Evolutionary conservation across 2,888 invertebrate genomes (phyloP), one percentile per base, ranked within the genome.

Genomic region (Tetramorium bicarinatum): DNA sequence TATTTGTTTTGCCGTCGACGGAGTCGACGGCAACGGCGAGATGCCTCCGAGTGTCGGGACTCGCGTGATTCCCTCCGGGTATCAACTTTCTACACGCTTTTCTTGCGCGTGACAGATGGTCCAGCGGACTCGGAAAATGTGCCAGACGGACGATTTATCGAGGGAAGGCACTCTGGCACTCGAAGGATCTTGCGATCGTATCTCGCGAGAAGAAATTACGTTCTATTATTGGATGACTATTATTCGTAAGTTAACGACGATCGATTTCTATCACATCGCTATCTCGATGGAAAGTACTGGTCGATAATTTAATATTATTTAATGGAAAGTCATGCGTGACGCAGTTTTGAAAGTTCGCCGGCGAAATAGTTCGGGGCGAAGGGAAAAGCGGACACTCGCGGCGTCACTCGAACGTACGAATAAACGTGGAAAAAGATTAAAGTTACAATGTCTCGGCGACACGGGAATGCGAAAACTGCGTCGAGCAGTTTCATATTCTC

Each of bases 1-100:
- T 81, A 59, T 75, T 80, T 69, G 62, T 81, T 76, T 85, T 66
- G 66, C 47, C 85, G 47, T 15, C 69, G n/a, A 49, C 25, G 4
- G 18, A 11, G 21, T 54, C 59, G 66, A 38, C 61, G 62, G 29
- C 13, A 38, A 29, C 18, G 25, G 29, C 4, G 29, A 34, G 29
- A 59, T 8, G 15, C 59, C 47, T 47, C 18, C 13, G 18, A 21
- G 3, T 15, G 29, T 15, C n/a, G 25, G 34, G 41, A 54, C 25
- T 25, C 71, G 44, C 44, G 41, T 38, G 41, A 62, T 44, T 59
- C n/a, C 25, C 71, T 44, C 15, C 47, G 77, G 44, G 29, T 21
- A 38, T 75, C 41, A 25, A 71, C 79, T 79, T 79, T 71, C 72
- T 47, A 34, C 29, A 13, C 29, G 34, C 18, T 59, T 69, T 71